Percentiles rank a stretch among this genome's conserved stretches.
Evolutionary conservation across 2,888 invertebrate species (phyloP).

Genomic region (Agonopterix arenella): DNA sequence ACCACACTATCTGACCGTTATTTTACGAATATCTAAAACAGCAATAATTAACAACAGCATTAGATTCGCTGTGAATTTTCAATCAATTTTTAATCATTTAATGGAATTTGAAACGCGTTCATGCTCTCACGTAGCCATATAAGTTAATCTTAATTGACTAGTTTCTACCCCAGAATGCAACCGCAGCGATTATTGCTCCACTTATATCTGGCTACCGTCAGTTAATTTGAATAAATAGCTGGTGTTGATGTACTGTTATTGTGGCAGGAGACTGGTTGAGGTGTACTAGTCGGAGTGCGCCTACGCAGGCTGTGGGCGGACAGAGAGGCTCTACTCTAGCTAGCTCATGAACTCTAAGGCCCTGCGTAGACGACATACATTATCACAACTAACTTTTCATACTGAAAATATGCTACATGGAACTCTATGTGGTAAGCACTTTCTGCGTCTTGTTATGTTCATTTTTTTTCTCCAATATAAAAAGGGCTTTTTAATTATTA

Average conservation of each 20-base stretch:
- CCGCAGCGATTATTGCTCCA: constrained; percentile 24
- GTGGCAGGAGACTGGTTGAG: constrained; percentile 21
- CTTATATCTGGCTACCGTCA: constrained; percentile 25
- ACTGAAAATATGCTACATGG: background rate
- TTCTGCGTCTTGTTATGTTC: too few relatives aligned
- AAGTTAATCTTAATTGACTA: constrained; percentile 5
- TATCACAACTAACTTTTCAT: background rate
- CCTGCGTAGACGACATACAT: background rate
- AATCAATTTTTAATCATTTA: background rate
- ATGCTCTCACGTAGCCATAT: background rate
- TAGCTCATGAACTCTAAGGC: background rate
- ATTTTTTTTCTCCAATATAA: too few relatives aligned
- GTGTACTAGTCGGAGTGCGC: constrained; percentile 20
- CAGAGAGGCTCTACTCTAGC: constrained; percentile 4
- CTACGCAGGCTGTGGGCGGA: constrained; percentile 31
- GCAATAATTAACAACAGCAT: too few relatives aligned
- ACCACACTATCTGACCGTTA: background rate
- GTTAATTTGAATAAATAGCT: constrained; percentile 42
- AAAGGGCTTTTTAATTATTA: too few relatives aligned
- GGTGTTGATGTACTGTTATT: constrained; percentile 30
- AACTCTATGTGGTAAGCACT: too few relatives aligned
- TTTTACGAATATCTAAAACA: background rate
- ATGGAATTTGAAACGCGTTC: background rate
- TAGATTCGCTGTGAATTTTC: too few relatives aligned
- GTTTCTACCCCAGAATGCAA: background rate